phyloP scores from a whole-genome alignment of 1,140 invertebrate genomes.

The Saxidomus purpurata region DNA sequence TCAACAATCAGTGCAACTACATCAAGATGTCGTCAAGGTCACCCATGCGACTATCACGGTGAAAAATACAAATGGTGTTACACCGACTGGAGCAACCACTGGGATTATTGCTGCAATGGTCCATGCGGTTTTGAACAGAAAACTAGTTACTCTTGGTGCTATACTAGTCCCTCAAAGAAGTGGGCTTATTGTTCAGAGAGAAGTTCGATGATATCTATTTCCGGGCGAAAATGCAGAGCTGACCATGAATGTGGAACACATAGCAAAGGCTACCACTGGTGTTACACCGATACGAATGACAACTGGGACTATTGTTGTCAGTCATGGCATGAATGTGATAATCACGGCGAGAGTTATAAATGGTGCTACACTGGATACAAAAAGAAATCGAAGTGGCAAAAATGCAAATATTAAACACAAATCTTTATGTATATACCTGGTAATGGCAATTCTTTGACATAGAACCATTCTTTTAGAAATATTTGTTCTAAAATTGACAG shows the following conservation, averaged over 20 bases:
- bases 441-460: no score
- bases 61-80: slow-evolving; percentile 19
- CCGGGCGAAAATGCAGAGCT: not conserved
- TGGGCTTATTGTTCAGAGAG: slow-evolving; percentile 38
- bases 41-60: not conserved
- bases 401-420: not conserved
- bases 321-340: not conserved
- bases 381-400: not conserved
- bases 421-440: no score
- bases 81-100: not conserved
- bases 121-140: not conserved
- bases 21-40: not conserved
- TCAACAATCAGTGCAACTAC: not conserved
- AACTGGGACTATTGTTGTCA: slow-evolving; percentile 13
- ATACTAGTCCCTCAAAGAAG: not conserved
- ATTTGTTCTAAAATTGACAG: no score
- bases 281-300: not conserved
- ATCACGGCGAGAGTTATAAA: not conserved
- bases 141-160: slow-evolving; percentile 1
- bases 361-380: not conserved
- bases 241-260: not conserved
- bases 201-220: not conserved
- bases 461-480: no score
- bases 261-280: not conserved
- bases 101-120: slow-evolving; percentile 47